phyloP scores from a whole-genome alignment of 2,113 vertebrate genomes.

The Falcunculus frontatus region DNA sequence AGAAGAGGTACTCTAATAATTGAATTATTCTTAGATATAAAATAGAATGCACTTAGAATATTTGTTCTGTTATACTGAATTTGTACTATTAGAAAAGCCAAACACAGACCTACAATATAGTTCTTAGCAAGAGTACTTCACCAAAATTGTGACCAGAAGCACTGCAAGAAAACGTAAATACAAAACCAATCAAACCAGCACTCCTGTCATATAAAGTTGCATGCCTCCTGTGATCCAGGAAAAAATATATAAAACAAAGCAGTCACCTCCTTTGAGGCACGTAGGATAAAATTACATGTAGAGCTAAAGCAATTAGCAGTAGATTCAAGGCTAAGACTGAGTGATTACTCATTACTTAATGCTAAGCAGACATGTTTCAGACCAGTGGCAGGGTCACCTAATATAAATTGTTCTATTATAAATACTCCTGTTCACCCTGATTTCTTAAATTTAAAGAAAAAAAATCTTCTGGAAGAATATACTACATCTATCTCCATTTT shows the following conservation, averaged over 20 bases:
- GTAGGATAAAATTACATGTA: not conserved
- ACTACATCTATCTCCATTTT: not conserved
- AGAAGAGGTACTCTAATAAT: not conserved
- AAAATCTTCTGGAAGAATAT: not conserved
- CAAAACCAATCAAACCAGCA: not conserved
- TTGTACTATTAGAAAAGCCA: not conserved
- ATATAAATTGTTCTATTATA: not conserved
- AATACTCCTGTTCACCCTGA: not conserved
- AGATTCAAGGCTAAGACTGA: not conserved
- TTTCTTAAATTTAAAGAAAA: not conserved
- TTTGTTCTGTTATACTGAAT: not conserved
- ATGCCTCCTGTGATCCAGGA: not conserved
- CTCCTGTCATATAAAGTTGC: not conserved
- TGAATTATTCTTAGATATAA: not conserved
- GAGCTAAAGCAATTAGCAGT: not conserved
- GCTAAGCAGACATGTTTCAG: not conserved
- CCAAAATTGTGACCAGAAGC: not conserved
- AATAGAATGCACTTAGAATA: not conserved
- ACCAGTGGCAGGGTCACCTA: not conserved
- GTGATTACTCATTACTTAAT: not conserved
- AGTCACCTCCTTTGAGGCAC: not conserved
- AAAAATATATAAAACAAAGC: not conserved
- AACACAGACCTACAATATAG: not conserved
- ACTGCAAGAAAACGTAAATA: not conserved
- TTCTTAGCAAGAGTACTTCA: not conserved